Base-by-base conservation (phyloP, 2,888 invertebrate genomes). In the Lasioglossum zephyrum region DNA sequence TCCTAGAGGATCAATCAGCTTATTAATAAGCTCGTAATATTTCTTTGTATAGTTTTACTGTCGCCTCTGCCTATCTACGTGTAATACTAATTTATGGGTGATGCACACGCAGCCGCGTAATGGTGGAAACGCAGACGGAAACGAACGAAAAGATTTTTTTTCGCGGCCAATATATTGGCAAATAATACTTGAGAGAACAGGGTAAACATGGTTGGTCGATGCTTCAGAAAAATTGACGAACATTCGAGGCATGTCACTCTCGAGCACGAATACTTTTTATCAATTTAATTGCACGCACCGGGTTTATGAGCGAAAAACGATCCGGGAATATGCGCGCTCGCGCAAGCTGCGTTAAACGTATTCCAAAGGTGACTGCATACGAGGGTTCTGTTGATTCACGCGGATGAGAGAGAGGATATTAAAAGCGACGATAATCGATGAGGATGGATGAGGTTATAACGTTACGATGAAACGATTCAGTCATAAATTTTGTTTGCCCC, bases 371-470 rank as follows among this genome's bases (percentile, higher is more conserved):
- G 88, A 79, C 60, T 72, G 76, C 41, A 57, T 77, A 47, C 76
- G 82, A 63, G 75, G 63, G 70, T 66, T 79, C 75, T 83, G 83
- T 83, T 83, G 89, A 88, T 85, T 83, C 82, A 66, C 81, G 82
- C 73, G 81, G 77, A 77, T 63, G 81, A 84, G 86, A 83, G 73
- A 70, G 83, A 80, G 74, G 81, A 87, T 89, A 89, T 89, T 88
- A 87, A 89, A 88, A 88, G 88, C 83, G 74, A 76, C 82, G 89
- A 84, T 88, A 90, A 90, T 90, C 89, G 89, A 90, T 90, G 89
- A 89, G 90, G 89, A 90, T 90, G 90, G 89, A 90, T 90, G 88
- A 79, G 77, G 81, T 83, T 83, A 82, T 86, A 81, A 79, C 84
- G 82, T 88, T 86, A 89, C 84, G 76, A 49, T 74, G 79, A 83